These are phyloP conservation scores for Calliopsis andreniformis DNA, from an alignment of 1,140 invertebrate species.

Conservation along the genomic window DNA sequence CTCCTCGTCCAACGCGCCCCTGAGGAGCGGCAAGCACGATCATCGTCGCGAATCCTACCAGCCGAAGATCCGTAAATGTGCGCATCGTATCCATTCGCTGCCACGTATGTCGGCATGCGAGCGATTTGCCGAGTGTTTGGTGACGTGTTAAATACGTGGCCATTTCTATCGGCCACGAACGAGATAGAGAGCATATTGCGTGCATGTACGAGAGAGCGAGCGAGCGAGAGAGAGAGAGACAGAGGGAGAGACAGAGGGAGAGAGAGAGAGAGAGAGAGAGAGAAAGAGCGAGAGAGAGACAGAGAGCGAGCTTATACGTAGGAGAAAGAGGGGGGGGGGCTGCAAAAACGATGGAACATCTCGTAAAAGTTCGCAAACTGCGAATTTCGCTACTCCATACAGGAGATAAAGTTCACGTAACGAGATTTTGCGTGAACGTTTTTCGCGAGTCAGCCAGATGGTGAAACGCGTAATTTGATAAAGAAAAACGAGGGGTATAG, in stretches of 20 bases:
- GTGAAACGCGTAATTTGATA: conserved; percentile 3
- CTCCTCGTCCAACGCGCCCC: neutral
- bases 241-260: conserved; percentile 8
- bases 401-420: neutral
- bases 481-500: neutral
- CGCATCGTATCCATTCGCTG: conserved; percentile 17
- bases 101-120: conserved; percentile 43
- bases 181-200: conserved; percentile 38
- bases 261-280: conserved; percentile 13
- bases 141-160: conserved; percentile 72
- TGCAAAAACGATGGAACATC: conserved; percentile 8
- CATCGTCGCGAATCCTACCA: neutral
- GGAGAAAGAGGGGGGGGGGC: conserved; percentile 9
- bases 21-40: neutral
- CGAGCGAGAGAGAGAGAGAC: conserved; percentile 2
- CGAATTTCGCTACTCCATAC: no score
- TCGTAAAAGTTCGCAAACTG: neutral
- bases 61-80: conserved; percentile 41
- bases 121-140: conserved; percentile 68
- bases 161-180: conserved; percentile 61
- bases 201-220: conserved; percentile 22
- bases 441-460: conserved; percentile 11
- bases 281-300: neutral
- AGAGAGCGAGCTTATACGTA: conserved; percentile 18
- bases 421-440: conserved; percentile 2